These are phyloP conservation scores for Trimorus sp. DNA, from an alignment of 2,888 invertebrate genomes.

Conservation along the genomic window DNA sequence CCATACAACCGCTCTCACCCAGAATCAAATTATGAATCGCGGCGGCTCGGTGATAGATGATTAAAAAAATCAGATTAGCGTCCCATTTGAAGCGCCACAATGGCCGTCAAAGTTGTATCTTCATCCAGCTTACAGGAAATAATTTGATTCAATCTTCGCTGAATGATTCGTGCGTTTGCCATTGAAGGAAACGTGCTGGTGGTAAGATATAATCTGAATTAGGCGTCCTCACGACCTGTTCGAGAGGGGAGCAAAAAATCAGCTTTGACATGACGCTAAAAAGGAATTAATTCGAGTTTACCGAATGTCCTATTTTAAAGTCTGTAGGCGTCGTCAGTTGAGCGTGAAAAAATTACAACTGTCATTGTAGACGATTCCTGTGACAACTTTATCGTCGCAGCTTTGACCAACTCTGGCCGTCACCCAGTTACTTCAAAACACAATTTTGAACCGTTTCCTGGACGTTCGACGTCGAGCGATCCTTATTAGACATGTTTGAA, in stretches of 20 bases:
- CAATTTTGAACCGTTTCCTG: slow-evolving; percentile 1
- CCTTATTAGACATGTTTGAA: slow-evolving; percentile 31
- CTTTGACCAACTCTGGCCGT: too few species aligned
- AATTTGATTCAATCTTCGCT: slow-evolving; percentile 38
- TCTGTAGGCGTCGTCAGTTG: neutral
- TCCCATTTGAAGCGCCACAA: neutral
- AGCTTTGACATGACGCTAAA: slow-evolving; percentile 48
- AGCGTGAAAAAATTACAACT: neutral
- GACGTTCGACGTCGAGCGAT: slow-evolving; percentile 7
- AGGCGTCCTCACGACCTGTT: slow-evolving; percentile 31
- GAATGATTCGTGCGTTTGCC: slow-evolving; percentile 31
- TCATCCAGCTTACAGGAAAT: slow-evolving; percentile 23
- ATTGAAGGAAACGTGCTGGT: slow-evolving; percentile 32
- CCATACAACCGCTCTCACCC: too few species aligned
- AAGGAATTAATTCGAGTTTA: slow-evolving; percentile 8
- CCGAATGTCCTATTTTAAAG: slow-evolving; percentile 8
- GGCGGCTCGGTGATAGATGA: too few species aligned
- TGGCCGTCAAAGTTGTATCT: slow-evolving; percentile 22
- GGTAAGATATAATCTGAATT: slow-evolving; percentile 34
- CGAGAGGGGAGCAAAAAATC: slow-evolving; percentile 30
- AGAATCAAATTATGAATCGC: too few species aligned
- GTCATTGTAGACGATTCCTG: neutral
- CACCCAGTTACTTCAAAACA: too few species aligned
- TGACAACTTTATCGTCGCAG: neutral
- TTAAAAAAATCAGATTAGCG: neutral